phyloP scores from a whole-genome alignment of 2,888 invertebrate species.

The Toxonevra muliebris region DNA sequence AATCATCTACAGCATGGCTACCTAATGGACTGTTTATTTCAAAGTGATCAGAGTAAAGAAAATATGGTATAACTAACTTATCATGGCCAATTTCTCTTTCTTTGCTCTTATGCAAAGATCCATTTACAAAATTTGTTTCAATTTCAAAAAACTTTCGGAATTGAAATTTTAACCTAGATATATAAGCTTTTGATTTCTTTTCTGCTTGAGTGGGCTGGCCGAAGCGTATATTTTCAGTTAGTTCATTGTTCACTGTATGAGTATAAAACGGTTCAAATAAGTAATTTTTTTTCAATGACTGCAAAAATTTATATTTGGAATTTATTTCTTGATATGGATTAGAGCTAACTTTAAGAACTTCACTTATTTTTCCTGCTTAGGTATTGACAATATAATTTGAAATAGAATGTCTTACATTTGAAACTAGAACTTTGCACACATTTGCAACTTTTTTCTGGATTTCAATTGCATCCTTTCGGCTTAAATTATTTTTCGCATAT shows the following conservation, averaged over 20 bases:
- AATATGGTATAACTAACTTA: conserved; percentile 13
- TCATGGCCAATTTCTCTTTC: background rate
- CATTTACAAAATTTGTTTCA: conserved; percentile 12
- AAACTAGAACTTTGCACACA: conserved; percentile 8
- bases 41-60: conserved; percentile 17
- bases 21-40: conserved; percentile 16
- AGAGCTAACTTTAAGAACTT: conserved; percentile 1
- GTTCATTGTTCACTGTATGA: conserved; percentile 16
- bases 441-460: conserved; percentile 10
- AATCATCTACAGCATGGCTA: conserved; percentile 10
- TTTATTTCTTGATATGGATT: conserved; percentile 4
- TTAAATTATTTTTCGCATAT: conserved; percentile 10
- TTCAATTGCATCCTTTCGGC: background rate
- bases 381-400: background rate
- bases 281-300: background rate
- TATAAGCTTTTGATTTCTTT: conserved; percentile 11
- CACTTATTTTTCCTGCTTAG: background rate
- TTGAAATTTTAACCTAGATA: conserved; percentile 6
- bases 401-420: background rate
- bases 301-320: conserved; percentile 11
- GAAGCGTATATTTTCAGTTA: background rate
- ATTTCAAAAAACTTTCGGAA: conserved; percentile 13
- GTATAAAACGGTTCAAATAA: conserved; percentile 1
- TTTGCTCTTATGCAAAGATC: conserved; percentile 3
- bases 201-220: conserved; percentile 6